phyloP scores from a whole-genome alignment of 2,797 vertebrate species.

The Argyrosomus regius region DNA sequence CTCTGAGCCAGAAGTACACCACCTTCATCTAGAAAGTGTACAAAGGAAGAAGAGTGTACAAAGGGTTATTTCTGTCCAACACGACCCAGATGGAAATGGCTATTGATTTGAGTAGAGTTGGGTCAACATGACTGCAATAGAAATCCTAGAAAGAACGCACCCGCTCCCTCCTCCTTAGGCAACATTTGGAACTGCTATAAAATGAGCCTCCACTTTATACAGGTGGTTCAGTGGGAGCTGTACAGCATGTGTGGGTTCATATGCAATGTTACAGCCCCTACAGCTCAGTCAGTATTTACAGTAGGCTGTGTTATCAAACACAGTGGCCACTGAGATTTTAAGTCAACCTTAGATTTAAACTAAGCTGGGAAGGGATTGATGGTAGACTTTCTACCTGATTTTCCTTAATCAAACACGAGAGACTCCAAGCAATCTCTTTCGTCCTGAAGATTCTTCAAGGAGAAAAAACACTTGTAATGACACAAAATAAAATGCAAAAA shows the following conservation, averaged over 20 bases:
- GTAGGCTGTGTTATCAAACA: conserved; percentile 3
- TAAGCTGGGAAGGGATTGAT: background rate
- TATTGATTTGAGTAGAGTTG: conserved; percentile 65
- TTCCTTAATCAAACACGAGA: conserved; percentile 21
- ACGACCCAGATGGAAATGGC: conserved; percentile 56
- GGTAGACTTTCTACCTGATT: background rate
- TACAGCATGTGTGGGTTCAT: conserved; percentile 47
- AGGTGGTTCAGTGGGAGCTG: conserved; percentile 44
- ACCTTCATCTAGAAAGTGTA: conserved; percentile 28
- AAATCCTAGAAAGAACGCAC: conserved; percentile 48
- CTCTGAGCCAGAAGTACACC: conserved; percentile 20
- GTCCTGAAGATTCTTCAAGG: conserved; percentile 14
- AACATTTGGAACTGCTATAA: conserved; percentile 36
- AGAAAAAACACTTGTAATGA: conserved; percentile 32
- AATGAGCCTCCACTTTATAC: conserved; percentile 43
- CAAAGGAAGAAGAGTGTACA: conserved; percentile 32
- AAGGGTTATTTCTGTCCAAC: conserved; percentile 56
- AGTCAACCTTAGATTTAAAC: conserved; percentile 23
- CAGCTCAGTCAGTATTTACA: conserved; percentile 11
- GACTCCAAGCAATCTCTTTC: conserved; percentile 13
- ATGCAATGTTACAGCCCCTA: conserved; percentile 13
- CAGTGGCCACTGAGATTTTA: conserved; percentile 9
- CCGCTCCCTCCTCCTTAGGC: conserved; percentile 46
- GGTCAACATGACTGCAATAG: conserved; percentile 54
- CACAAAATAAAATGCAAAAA: conserved; percentile 18